phyloP scores from a whole-genome alignment of 2,113 vertebrate genomes.

The Tursiops truncatus region DNA sequence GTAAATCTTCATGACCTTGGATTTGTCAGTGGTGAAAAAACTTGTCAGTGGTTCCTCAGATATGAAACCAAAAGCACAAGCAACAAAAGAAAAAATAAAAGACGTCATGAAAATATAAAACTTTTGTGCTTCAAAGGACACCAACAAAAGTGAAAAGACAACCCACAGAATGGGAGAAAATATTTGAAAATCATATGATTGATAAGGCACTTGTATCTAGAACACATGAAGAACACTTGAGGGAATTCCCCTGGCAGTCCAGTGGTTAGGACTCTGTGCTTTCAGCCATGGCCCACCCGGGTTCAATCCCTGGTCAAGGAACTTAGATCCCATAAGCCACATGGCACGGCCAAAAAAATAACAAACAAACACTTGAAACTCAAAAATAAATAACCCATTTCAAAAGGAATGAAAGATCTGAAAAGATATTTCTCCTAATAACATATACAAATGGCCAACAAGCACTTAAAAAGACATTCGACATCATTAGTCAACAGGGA shows the following conservation, averaged over 20 bases:
- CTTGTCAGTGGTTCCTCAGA: background rate
- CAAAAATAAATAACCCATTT: background rate
- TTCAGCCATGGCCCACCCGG: too few relatives aligned
- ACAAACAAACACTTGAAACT: background rate
- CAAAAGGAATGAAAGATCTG: background rate
- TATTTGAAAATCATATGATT: background rate
- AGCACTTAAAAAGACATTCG: background rate
- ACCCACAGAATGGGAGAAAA: background rate
- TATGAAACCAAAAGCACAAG: background rate
- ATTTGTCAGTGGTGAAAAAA: background rate
- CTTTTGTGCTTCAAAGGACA: background rate
- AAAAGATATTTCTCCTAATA: constrained; percentile 38
- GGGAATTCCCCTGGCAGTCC: too few relatives aligned
- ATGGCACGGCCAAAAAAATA: too few relatives aligned
- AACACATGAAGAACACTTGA: background rate
- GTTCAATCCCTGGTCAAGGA: too few relatives aligned
- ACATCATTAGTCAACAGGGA: background rate
- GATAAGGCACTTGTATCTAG: background rate
- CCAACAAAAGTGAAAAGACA: background rate
- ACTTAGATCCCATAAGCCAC: too few relatives aligned
- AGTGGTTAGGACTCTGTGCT: too few relatives aligned
- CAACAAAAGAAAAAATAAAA: background rate
- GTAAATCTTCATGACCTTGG: background rate
- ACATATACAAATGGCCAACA: background rate
- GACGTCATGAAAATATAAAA: background rate